Evolutionary conservation across 2,113 vertebrate genomes (phyloP).

Genomic region (Indri indri): DNA sequence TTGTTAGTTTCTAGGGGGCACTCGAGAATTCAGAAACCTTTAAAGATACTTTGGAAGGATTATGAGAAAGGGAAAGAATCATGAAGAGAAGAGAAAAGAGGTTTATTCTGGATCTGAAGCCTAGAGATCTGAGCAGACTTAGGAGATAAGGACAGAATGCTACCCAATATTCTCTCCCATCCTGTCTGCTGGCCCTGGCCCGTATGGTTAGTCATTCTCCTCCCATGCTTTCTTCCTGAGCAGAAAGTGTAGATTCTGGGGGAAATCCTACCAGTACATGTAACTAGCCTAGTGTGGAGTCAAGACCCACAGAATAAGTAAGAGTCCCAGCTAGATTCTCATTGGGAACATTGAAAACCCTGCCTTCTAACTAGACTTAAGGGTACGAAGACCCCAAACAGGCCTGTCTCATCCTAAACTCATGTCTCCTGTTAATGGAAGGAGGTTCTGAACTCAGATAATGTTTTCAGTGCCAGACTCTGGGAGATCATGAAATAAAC

Average conservation of each 20-base stretch:
- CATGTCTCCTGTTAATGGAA: background rate
- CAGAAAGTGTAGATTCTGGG: background rate
- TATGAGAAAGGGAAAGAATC: background rate
- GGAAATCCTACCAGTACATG: background rate
- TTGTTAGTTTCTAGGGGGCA: background rate
- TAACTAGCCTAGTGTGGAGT: background rate
- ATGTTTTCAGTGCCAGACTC: background rate
- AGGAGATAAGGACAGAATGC: background rate
- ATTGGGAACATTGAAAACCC: background rate
- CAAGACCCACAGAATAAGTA: background rate
- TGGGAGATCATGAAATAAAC: background rate
- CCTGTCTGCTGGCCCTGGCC: background rate
- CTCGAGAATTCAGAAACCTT: background rate
- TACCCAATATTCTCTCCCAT: background rate
- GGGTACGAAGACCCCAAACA: background rate
- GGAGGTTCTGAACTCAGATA: background rate
- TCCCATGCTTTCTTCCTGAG: background rate
- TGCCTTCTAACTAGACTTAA: background rate
- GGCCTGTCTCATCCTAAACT: background rate
- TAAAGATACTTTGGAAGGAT: background rate
- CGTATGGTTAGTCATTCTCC: background rate
- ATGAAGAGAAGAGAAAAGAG: background rate
- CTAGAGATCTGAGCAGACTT: background rate
- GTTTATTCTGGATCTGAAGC: background rate
- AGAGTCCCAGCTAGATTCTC: background rate